Evolutionary conservation across 2,113 vertebrate species (phyloP).

Genomic region (Danio rerio): GRCz12tu NC_133180.1:35033001-35033500

Average conservation of each 20-base stretch:
- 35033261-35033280: not conserved
- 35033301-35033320: not conserved
- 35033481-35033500: too few species aligned
- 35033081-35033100: not conserved
- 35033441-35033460: too few species aligned
- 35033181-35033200: not conserved
- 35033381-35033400: not conserved
- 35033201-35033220: not conserved
- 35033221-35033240: not conserved
- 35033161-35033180: not conserved
- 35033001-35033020: conserved; percentile 9
- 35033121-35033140: not conserved
- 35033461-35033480: too few species aligned
- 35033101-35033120: not conserved
- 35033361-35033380: too few species aligned
- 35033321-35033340: not conserved
- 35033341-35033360: not conserved
- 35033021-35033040: conserved; percentile 13
- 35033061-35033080: not conserved
- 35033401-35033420: not conserved
- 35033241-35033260: not conserved
- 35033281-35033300: not conserved
- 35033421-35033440: too few species aligned
- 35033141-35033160: not conserved
- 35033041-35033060: conserved; percentile 1